A percentile compares a stretch with the other conserved stretches of the same genome.
Conservation (phyloP, 2,797 vertebrate genomes). For the Anableps anableps region DNA sequence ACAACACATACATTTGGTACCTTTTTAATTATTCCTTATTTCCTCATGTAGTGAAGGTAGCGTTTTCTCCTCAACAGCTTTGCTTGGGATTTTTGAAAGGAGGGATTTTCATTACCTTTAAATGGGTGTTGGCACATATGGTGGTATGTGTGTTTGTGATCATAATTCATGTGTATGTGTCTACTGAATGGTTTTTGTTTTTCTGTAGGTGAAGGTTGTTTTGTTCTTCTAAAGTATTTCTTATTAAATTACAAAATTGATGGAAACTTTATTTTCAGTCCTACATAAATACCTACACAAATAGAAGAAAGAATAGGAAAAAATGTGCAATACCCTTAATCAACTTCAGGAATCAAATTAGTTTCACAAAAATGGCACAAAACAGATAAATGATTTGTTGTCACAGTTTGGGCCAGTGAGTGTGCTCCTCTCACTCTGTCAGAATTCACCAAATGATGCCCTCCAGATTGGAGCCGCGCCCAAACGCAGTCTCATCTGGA, state of each 20-base stretch:
- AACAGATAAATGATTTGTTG: neutral
- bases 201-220: neutral
- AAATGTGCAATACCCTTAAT: neutral
- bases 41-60: neutral
- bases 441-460: neutral
- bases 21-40: neutral
- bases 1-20: neutral
- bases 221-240: neutral
- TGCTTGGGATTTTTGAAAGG: no score
- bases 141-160: neutral
- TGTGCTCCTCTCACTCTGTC: neutral
- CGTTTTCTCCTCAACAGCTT: no score
- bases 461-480: neutral
- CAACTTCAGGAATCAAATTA: neutral
- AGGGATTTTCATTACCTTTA: neutral
- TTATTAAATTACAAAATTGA: no score
- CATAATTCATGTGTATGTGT: neutral
- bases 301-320: neutral
- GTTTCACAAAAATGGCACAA: neutral
- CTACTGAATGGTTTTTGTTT: neutral
- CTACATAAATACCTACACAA: neutral
- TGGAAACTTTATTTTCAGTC: neutral
- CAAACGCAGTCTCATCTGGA: neutral
- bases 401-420: no score
- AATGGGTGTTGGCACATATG: neutral